Percentiles rank a stretch among this genome's conserved stretches.
Conservation (phyloP, 2,113 vertebrate genomes). For the Amia ocellicauda region DNA sequence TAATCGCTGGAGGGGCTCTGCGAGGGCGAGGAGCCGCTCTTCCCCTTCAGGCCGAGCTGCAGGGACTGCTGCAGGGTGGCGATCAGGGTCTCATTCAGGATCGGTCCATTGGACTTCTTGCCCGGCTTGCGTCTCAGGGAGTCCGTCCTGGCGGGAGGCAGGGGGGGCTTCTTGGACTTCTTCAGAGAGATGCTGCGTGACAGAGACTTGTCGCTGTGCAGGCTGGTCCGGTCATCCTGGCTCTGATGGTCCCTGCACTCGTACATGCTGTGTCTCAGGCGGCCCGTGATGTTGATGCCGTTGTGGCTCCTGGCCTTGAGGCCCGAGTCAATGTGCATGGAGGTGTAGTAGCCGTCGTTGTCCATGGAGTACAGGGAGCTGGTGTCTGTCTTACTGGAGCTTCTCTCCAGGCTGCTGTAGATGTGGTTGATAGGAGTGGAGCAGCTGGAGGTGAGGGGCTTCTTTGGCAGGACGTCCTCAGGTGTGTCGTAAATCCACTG, state of each 20-base stretch:
- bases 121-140: constrained; percentile 79
- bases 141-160: constrained; percentile 87
- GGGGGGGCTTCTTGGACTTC: constrained; percentile 88
- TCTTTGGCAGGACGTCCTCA: constrained; percentile 62
- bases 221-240: constrained; percentile 56
- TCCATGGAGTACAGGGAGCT: constrained; percentile 81
- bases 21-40: constrained; percentile 78
- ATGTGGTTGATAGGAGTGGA: constrained; percentile 77
- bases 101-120: constrained; percentile 67
- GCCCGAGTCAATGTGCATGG: constrained; percentile 70
- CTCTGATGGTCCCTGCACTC: constrained; percentile 68
- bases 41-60: constrained; percentile 76
- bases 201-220: constrained; percentile 74
- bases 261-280: constrained; percentile 78
- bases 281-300: constrained; percentile 60
- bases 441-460: constrained; percentile 66
- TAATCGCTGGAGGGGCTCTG: constrained; percentile 91
- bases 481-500: constrained; percentile 73
- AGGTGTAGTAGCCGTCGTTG: constrained; percentile 75
- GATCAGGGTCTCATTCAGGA: constrained; percentile 85
- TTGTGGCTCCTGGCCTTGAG: constrained; percentile 61
- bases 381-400: constrained; percentile 71
- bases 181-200: constrained; percentile 87
- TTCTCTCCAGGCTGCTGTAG: constrained; percentile 78
- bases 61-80: constrained; percentile 89